Conservation (phyloP, 2,888 invertebrate species). For the Galerucella nymphaeae region DNA sequence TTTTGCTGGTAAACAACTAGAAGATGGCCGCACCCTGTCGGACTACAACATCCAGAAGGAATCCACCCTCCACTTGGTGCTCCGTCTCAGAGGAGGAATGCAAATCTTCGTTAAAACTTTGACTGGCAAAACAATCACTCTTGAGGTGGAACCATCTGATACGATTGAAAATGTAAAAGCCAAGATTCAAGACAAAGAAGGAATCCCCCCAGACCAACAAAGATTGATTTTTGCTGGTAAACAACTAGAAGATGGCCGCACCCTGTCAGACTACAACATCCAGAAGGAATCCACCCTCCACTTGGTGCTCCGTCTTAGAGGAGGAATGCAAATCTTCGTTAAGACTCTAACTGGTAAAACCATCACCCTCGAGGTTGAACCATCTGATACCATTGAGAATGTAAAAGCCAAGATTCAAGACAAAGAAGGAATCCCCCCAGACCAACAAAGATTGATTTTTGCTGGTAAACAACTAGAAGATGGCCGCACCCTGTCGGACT, state of each 20-base stretch:
- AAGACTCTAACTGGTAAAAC: constrained; percentile 95
- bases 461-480: constrained; percentile 96
- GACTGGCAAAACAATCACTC: constrained; percentile 93
- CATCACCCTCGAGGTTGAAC: constrained; percentile 91
- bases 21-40: constrained; percentile 91
- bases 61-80: constrained; percentile 92
- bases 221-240: too few species aligned
- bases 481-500: constrained; percentile 87
- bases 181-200: too few species aligned
- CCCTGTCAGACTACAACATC: constrained; percentile 92
- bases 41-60: constrained; percentile 96
- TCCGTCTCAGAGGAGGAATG: constrained; percentile 80
- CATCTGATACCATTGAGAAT: constrained; percentile 93
- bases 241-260: constrained; percentile 93
- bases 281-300: constrained; percentile 96
- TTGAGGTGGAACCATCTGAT: constrained; percentile 91
- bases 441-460: constrained; percentile 82
- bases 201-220: too few species aligned
- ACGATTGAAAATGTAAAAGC: constrained; percentile 97
- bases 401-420: constrained; percentile 92
- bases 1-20: constrained; percentile 92
- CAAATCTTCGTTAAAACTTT: too few species aligned
- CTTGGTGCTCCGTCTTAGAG: constrained; percentile 91
- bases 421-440: constrained; percentile 69
- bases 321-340: constrained; percentile 98